Evolutionary conservation across 2,888 invertebrate genomes (phyloP), one percentile per base, ranked within the genome.

Genomic region (Erebia palarica): DNA sequence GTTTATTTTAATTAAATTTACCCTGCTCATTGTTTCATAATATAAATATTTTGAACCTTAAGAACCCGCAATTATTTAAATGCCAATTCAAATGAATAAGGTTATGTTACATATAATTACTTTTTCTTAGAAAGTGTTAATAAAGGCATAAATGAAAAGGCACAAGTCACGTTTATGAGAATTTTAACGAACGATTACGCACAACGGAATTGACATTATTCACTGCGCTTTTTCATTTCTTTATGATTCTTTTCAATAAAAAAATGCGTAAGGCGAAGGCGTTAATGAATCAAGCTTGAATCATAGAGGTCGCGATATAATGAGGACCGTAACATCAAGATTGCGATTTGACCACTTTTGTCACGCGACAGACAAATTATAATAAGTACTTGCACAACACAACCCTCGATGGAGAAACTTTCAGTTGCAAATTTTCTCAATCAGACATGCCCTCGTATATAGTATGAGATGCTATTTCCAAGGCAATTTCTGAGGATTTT

Each of bases 361-460:
- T 36, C 80, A 80, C 80, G 80, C 80, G 75, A 80, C 64, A 57
- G 49, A 71, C 70, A 72, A 76, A 80, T 78, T 80, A 80, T 59
- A 67, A 42, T 44, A 44, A 36, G 36, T 36, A 36, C 7, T 36
- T 36, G 13, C 58, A 27, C 44, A 18, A 47, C 58, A 27, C 44
- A 18, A 47, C 8, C 14, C 47, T 18, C 44, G 18, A 61, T 7
- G 61, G 18, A 61, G 11, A 18, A 44, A 11, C 16, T 16, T 16
- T 7, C n/a, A 61, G 47, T 18, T 44, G 60, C 44, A 7, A 44
- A 60, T 61, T 44, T 21, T 21, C 47, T 13, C 2, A 47, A 47
- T 47, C 11, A 47, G 47, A 7, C 7, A 36, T 36, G 7, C 36
- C 11, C 2, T 13, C 47, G 11, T 44, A 44, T 9, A 9, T 44